Base-by-base conservation (phyloP, 2,888 invertebrate species). In the Pilophorus perplexus region DNA sequence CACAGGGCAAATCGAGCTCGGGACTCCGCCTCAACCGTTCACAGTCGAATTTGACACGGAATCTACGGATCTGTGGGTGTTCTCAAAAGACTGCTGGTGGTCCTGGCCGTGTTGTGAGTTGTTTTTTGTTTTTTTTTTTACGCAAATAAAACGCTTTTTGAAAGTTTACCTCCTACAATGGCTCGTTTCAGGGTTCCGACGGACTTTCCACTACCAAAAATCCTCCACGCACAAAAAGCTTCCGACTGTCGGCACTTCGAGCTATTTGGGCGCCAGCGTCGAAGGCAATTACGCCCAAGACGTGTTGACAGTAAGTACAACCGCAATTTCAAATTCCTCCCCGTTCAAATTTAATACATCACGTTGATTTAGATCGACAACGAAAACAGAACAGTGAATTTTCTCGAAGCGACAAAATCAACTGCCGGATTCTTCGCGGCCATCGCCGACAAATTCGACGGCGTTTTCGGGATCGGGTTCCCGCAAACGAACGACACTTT, bases 41-140 rank as follows among this genome's bases (percentile, higher is more conserved):
- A 22, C 42, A 10, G 65, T 68, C n/a, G 46, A 65, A 18, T 68
- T 68, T 42, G 65, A 68, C 48, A 68, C 68, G 2, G 68, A 59
- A 27, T 68, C 68, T n/a, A 54, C 68, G 3, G 59, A 64, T 14
- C 16, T 68, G 3, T 64, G 65, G 64, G 65, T 68, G 5, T 65
- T 52, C 28, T 57, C 68, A 2, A 57, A 55, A 2, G 54, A 46
- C 37, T 64, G 68, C 37, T 59, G 46, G 59, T 23, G 25, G 20
- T 68, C 68, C 3, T 65, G 64, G 65, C 18, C 50, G 14, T 68
- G 68, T 40, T 68, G 68, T 68, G 48, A 57, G 65, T 64, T 25
- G 5, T 54, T 8, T 12, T 33, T 12, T 33, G 6, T 8, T 33
- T 33, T 33, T n/a, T n/a, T n/a, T n/a, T n/a, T 4, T 4, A 40